These are phyloP conservation scores for Amiota minor DNA, from an alignment of 2,888 invertebrate genomes.

Conservation along the genomic window DNA sequence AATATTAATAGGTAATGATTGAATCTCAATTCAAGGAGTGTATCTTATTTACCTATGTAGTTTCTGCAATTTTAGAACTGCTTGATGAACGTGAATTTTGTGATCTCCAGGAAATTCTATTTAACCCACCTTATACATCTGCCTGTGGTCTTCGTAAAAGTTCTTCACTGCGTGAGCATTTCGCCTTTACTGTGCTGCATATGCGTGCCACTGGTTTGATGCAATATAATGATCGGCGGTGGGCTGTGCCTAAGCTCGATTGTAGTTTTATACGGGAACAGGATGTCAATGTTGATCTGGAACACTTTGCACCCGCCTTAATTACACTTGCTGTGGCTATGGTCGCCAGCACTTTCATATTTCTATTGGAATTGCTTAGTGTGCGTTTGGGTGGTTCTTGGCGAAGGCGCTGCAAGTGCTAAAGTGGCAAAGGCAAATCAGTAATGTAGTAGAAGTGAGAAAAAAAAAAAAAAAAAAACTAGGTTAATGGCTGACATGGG, in stretches of 20 bases:
- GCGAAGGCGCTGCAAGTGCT: slow-evolving; percentile 2
- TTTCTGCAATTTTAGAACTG: slow-evolving; percentile 38
- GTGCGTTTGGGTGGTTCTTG: slow-evolving; percentile 19
- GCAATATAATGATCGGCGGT: slow-evolving; percentile 60
- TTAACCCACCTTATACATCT: slow-evolving; percentile 53
- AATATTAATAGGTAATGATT: slow-evolving; percentile 51
- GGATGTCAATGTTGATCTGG: slow-evolving; percentile 66
- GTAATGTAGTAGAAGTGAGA: neutral
- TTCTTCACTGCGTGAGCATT: slow-evolving; percentile 63
- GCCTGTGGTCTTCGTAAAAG: slow-evolving; percentile 49
- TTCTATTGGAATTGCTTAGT: slow-evolving; percentile 53
- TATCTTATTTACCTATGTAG: no score
- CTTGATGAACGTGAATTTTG: slow-evolving; percentile 61
- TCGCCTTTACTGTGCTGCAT: slow-evolving; percentile 56
- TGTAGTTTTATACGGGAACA: slow-evolving; percentile 55
- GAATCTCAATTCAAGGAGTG: no score
- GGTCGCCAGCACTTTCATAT: slow-evolving; percentile 50
- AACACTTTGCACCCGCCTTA: slow-evolving; percentile 68
- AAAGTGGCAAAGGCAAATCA: neutral
- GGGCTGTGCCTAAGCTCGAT: slow-evolving; percentile 62
- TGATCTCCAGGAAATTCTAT: slow-evolving; percentile 66
- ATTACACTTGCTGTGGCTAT: slow-evolving; percentile 59
- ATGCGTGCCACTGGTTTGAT: slow-evolving; percentile 59
- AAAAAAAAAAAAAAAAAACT: neutral
- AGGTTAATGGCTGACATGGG: slow-evolving; percentile 22